phyloP scores from a whole-genome alignment of 2,888 invertebrate species.

The Brachyopa scutellaris region DNA sequence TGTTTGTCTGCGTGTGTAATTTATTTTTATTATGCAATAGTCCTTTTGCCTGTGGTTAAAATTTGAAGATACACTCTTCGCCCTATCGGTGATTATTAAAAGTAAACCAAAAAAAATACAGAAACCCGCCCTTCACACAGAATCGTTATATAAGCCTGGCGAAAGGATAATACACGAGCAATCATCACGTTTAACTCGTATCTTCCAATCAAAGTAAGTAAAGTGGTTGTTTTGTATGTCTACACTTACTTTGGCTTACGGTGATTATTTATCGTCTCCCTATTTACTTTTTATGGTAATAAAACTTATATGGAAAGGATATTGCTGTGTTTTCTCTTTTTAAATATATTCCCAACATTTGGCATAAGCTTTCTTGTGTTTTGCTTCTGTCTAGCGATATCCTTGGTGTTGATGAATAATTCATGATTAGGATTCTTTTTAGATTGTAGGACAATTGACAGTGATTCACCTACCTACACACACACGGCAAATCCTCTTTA shows the following conservation, averaged over 20 bases:
- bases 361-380: constrained; percentile 6
- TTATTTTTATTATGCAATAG: constrained; percentile 41
- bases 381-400: constrained; percentile 9
- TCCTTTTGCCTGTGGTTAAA: constrained; percentile 1
- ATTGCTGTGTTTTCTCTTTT: neutral
- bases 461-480: neutral
- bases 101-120: neutral
- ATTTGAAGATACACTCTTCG: constrained; percentile 12
- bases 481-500: too few species aligned
- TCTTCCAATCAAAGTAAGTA: constrained; percentile 41
- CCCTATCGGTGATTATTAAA: neutral
- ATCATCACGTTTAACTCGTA: neutral
- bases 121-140: constrained; percentile 21
- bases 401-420: constrained; percentile 34
- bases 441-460: constrained; percentile 2
- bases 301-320: neutral
- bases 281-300: neutral
- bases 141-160: constrained; percentile 38
- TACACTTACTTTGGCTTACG: constrained; percentile 3
- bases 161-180: constrained; percentile 17
- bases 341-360: constrained; percentile 15
- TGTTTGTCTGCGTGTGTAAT: neutral
- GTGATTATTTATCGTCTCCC: constrained; percentile 36
- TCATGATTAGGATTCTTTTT: constrained; percentile 1
- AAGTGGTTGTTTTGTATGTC: constrained; percentile 12